Conservation (phyloP, 2,113 vertebrate genomes). For the Recurvirostra avosetta region DNA sequence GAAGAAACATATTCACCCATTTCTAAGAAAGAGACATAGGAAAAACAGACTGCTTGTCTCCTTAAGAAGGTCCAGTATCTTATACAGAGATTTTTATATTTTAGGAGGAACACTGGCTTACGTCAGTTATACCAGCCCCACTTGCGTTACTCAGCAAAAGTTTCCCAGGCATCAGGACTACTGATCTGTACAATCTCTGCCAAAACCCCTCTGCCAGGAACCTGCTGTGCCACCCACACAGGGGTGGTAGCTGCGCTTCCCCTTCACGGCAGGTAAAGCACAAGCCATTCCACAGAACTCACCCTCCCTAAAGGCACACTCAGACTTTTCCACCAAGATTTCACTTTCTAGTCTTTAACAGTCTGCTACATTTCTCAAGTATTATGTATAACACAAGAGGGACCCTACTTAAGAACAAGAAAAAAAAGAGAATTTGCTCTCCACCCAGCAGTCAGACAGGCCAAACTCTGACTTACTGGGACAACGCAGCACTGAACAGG, state of each 20-base stretch:
- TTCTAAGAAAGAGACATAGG: neutral
- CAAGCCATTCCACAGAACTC: rapidly evolving
- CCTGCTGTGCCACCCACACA: neutral
- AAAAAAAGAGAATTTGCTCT: neutral
- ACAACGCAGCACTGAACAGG: neutral
- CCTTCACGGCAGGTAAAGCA: neutral
- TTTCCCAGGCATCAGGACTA: neutral
- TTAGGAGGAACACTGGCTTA: neutral
- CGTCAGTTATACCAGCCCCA: neutral
- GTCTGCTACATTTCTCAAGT: neutral
- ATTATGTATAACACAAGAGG: neutral
- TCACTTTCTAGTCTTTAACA: neutral
- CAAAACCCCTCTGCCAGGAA: neutral
- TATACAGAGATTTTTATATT: neutral
- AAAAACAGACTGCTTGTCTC: neutral
- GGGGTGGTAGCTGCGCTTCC: no score
- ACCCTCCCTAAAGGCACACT: neutral
- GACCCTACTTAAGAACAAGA: neutral
- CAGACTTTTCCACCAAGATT: neutral
- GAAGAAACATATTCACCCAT: neutral
- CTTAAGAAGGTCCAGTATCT: neutral
- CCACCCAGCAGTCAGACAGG: neutral
- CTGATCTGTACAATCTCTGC: rapidly evolving
- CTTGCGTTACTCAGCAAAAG: rapidly evolving
- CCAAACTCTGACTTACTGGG: neutral